Conservation (phyloP, 2,888 invertebrate species). For the Perizoma flavofasciatum region DNA sequence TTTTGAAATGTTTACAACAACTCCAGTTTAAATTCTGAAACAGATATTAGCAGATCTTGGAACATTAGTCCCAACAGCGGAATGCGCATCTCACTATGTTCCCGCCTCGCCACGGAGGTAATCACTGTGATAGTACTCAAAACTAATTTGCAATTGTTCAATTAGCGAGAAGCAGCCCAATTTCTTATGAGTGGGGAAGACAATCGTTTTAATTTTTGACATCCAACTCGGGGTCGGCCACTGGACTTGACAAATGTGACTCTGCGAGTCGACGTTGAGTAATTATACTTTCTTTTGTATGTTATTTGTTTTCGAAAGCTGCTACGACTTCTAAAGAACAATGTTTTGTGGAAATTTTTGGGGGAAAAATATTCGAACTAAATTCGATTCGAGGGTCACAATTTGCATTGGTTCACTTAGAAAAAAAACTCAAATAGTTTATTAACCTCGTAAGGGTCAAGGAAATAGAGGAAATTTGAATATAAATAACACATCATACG, state of each 20-base stretch:
- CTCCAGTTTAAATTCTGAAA: too few species aligned
- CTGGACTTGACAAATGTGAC: slow-evolving; percentile 39
- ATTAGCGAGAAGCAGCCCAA: background rate
- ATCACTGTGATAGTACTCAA: too few species aligned
- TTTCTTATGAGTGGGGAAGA: slow-evolving; percentile 2
- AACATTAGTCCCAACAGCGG: too few species aligned
- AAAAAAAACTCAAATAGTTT: too few species aligned
- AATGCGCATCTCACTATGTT: too few species aligned
- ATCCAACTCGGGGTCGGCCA: slow-evolving; percentile 8
- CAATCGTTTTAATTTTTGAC: slow-evolving; percentile 24
- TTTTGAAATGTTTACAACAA: too few species aligned
- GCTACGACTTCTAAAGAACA: slow-evolving; percentile 8
- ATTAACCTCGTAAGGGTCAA: too few species aligned
- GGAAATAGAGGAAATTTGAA: background rate
- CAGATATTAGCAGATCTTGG: too few species aligned
- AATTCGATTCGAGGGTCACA: too few species aligned
- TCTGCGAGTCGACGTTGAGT: slow-evolving; percentile 31
- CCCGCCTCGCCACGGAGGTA: too few species aligned
- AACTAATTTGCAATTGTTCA: too few species aligned
- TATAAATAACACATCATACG: slow-evolving; percentile 10
- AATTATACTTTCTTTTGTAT: slow-evolving; percentile 36
- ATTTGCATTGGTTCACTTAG: background rate
- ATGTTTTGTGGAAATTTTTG: slow-evolving; percentile 10
- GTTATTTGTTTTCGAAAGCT: slow-evolving; percentile 30
- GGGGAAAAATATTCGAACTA: background rate